Evolutionary conservation across 2,797 vertebrate genomes (phyloP).

Genomic region (Enteromius treurensis): DNA sequence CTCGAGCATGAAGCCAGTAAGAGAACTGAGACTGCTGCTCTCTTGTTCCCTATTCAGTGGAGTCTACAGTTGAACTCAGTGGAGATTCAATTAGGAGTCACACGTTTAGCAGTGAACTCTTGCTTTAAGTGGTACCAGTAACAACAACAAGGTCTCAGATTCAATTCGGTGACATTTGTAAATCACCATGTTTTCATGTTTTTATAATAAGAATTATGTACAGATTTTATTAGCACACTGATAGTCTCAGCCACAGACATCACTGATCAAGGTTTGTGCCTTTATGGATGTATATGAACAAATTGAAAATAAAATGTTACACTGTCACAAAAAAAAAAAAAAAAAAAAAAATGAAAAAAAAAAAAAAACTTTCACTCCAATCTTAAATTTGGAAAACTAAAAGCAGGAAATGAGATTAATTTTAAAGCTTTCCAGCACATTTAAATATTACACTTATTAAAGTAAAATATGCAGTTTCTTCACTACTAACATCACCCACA

Average conservation of each 20-base stretch:
- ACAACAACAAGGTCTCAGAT: not conserved
- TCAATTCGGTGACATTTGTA: slow-evolving; percentile 22
- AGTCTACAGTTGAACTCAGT: slow-evolving; percentile 8
- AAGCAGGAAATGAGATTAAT: too few relatives aligned
- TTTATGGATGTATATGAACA: too few relatives aligned
- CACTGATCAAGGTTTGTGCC: not conserved
- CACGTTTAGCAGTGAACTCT: slow-evolving; percentile 2
- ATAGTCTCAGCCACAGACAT: slow-evolving; percentile 4
- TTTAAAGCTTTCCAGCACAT: too few relatives aligned
- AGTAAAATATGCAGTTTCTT: too few relatives aligned
- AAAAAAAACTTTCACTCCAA: too few relatives aligned
- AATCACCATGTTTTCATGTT: slow-evolving; percentile 4
- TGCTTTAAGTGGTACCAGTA: not conserved
- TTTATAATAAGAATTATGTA: not conserved
- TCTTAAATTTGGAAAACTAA: too few relatives aligned
- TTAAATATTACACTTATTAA: too few relatives aligned
- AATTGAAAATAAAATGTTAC: too few relatives aligned
- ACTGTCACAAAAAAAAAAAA: too few relatives aligned
- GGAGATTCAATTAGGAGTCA: slow-evolving; percentile 1
- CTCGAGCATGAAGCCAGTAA: slow-evolving; percentile 39
- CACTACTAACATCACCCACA: too few relatives aligned
- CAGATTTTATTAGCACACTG: not conserved
- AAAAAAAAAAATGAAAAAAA: too few relatives aligned
- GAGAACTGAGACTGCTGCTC: slow-evolving; percentile 5
- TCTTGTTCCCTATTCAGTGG: slow-evolving; percentile 1